Evolutionary conservation across 2,888 invertebrate genomes (phyloP).

Genomic region (Hetaerina titia): DNA sequence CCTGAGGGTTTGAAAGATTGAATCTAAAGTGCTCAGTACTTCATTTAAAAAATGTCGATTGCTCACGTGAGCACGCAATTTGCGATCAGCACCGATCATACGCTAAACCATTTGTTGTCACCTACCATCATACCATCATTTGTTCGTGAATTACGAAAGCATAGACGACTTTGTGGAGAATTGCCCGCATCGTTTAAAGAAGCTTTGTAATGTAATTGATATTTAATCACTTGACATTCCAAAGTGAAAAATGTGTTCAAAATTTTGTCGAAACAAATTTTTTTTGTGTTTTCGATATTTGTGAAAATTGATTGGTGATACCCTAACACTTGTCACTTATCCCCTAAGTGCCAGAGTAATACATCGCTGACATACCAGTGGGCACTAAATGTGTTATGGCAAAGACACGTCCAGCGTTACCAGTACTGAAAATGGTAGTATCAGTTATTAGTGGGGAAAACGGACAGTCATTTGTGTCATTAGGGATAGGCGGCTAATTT

Average conservation of each 20-base stretch:
- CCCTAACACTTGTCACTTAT: not conserved
- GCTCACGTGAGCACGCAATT: too few relatives aligned
- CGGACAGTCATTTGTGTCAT: too few relatives aligned
- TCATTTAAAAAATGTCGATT: too few relatives aligned
- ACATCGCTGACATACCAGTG: not conserved
- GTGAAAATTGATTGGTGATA: not conserved
- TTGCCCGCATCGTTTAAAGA: not conserved
- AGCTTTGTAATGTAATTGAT: not conserved
- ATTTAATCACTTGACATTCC: not conserved
- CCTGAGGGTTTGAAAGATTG: too few relatives aligned
- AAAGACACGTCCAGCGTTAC: not conserved
- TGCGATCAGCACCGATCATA: too few relatives aligned
- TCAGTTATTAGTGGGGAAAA: too few relatives aligned
- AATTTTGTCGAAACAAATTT: not conserved
- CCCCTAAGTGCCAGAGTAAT: not conserved
- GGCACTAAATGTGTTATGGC: not conserved
- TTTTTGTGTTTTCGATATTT: not conserved
- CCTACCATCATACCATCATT: too few relatives aligned
- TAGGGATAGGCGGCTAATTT: too few relatives aligned
- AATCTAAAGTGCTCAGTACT: too few relatives aligned
- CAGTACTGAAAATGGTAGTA: not conserved
- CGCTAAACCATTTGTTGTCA: too few relatives aligned
- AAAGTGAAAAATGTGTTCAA: not conserved
- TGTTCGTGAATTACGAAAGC: not conserved
- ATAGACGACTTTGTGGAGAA: not conserved